phyloP scores from a whole-genome alignment of 2,113 vertebrate species.

The Seriola quinqueradiata region DNA sequence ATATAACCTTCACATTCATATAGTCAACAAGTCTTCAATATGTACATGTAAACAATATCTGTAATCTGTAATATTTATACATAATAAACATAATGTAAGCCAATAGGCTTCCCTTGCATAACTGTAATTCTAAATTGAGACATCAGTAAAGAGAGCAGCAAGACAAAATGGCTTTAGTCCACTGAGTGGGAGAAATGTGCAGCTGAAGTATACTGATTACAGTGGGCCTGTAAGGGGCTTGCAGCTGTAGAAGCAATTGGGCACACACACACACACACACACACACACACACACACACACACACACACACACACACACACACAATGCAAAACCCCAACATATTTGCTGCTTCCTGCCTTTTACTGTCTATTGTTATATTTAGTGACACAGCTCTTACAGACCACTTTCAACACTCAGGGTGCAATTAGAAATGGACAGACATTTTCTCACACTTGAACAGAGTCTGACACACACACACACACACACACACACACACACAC shows the following conservation, averaged over 20 bases:
- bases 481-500: constrained; percentile 29
- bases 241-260: constrained; percentile 76
- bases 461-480: constrained; percentile 48
- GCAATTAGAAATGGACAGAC: constrained; percentile 64
- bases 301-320: constrained; percentile 31
- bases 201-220: constrained; percentile 73
- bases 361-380: constrained; percentile 75
- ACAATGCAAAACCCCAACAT: constrained; percentile 44
- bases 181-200: constrained; percentile 67
- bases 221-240: constrained; percentile 55
- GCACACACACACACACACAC: constrained; percentile 2
- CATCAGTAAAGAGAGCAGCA: constrained; percentile 32
- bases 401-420: constrained; percentile 56
- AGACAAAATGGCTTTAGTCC: constrained; percentile 57
- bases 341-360: constrained; percentile 74
- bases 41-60: background rate
- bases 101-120: background rate
- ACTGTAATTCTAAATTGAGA: constrained; percentile 48
- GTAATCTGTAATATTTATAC: background rate
- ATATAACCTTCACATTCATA: background rate
- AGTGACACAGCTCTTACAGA: constrained; percentile 62
- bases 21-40: background rate
- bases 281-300: constrained; percentile 17
- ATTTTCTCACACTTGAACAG: constrained; percentile 56
- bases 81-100: constrained; percentile 3